These are phyloP conservation scores for Epinephelus lanceolatus DNA, from an alignment of 2,113 vertebrate genomes.

Conservation along the genomic window DNA sequence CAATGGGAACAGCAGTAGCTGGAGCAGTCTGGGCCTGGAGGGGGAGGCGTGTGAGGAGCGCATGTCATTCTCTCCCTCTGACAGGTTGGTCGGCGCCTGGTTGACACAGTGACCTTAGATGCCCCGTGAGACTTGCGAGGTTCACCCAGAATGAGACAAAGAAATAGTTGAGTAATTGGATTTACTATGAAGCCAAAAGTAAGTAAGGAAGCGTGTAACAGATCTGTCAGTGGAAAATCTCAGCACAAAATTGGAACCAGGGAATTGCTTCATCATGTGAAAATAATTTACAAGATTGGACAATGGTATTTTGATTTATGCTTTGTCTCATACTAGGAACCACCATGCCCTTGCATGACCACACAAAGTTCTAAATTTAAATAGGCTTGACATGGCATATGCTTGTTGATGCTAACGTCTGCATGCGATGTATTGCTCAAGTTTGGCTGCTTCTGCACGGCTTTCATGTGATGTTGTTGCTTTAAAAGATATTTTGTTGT, in stretches of 20 bases:
- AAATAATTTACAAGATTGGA: conserved; percentile 30
- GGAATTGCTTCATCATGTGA: conserved; percentile 3
- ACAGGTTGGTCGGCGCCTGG: conserved; percentile 93
- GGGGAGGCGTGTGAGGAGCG: conserved; percentile 97
- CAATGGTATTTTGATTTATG: conserved; percentile 16
- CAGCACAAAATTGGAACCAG: conserved; percentile 1
- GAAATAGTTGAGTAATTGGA: background rate
- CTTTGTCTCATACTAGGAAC: conserved; percentile 64
- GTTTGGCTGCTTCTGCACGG: background rate
- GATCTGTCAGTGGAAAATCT: conserved; percentile 1
- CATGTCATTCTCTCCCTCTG: conserved; percentile 97
- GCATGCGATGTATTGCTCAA: conserved; percentile 7
- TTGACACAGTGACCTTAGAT: conserved; percentile 22
- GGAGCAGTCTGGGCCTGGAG: conserved; percentile 99
- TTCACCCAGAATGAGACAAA: conserved; percentile 62
- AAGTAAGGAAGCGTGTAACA: background rate
- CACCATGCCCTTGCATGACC: conserved; percentile 40
- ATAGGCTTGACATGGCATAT: conserved; percentile 25
- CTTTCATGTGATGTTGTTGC: conserved; percentile 17
- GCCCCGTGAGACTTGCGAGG: conserved; percentile 52
- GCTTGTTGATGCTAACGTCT: conserved; percentile 23
- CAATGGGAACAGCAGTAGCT: conserved; percentile 99
- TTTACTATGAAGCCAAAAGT: conserved; percentile 3
- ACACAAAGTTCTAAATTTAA: conserved; percentile 23
- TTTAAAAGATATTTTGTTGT: conserved; percentile 12